A percentile compares a stretch with the other conserved stretches of the same genome.
Evolutionary conservation across 2,113 vertebrate genomes (phyloP).

Genomic region (Clarias batrachus): DNA sequence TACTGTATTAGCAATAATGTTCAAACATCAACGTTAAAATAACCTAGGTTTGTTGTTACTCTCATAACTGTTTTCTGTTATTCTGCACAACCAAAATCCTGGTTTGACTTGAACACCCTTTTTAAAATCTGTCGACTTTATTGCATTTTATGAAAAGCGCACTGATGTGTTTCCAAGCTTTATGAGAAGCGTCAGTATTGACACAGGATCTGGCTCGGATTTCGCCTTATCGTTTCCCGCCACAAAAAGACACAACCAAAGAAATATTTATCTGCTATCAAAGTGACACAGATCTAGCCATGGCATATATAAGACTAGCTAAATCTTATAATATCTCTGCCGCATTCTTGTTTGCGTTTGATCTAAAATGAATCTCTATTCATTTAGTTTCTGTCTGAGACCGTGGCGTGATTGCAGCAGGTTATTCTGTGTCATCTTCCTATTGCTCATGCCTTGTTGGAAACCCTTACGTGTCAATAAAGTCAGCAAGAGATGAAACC

Average conservation of each 20-base stretch:
- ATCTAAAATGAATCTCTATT: neutral
- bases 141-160: slow-evolving; percentile 39
- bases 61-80: too few species aligned
- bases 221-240: neutral
- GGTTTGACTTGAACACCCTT: too few species aligned
- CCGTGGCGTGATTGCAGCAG: neutral
- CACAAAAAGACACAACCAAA: neutral
- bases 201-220: slow-evolving; percentile 30
- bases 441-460: neutral
- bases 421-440: neutral
- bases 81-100: too few species aligned
- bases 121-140: slow-evolving; percentile 40
- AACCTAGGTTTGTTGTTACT: too few species aligned
- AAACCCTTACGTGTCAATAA: neutral
- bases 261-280: too few species aligned
- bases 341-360: neutral
- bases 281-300: neutral
- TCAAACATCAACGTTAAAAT: too few species aligned
- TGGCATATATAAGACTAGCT: neutral
- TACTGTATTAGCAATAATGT: too few species aligned
- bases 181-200: slow-evolving; percentile 40
- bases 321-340: neutral
- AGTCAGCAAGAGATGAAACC: slow-evolving; percentile 37
- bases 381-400: neutral
- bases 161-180: slow-evolving; percentile 44